These are phyloP conservation scores for Bicyclus anynana DNA, from an alignment of 1,140 invertebrate species.

Conservation along the genomic window DNA sequence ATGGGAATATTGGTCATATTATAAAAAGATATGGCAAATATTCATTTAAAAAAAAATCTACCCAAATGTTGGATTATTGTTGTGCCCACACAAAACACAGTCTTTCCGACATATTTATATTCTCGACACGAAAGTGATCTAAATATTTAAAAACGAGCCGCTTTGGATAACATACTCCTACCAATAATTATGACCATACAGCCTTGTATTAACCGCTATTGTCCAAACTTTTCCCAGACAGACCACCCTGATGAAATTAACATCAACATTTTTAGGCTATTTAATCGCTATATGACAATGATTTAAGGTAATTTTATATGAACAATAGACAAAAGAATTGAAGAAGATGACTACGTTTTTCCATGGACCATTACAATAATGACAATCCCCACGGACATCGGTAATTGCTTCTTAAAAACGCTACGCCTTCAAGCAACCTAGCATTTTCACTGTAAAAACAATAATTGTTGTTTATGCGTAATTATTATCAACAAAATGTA, in stretches of 20 bases:
- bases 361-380: constrained; percentile 18
- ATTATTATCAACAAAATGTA: too few species aligned
- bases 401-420: constrained; percentile 12
- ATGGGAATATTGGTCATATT: too few species aligned
- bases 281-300: constrained; percentile 11
- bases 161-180: too few species aligned
- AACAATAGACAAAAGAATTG: constrained; percentile 46
- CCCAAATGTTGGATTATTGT: too few species aligned
- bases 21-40: too few species aligned
- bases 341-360: constrained; percentile 6
- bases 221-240: too few species aligned
- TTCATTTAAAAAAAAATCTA: too few species aligned
- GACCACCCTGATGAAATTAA: neutral
- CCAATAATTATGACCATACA: too few species aligned
- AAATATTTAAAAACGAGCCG: too few species aligned
- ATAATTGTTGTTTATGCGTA: neutral
- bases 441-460: neutral
- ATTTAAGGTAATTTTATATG: constrained; percentile 25
- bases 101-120: too few species aligned
- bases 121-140: too few species aligned
- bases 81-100: too few species aligned
- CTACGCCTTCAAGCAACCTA: neutral
- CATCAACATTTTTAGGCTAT: neutral
- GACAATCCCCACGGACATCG: constrained; percentile 15
- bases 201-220: neutral